Base-by-base conservation (phyloP, 2,113 vertebrate genomes). In the Pungitius pungitius region DNA sequence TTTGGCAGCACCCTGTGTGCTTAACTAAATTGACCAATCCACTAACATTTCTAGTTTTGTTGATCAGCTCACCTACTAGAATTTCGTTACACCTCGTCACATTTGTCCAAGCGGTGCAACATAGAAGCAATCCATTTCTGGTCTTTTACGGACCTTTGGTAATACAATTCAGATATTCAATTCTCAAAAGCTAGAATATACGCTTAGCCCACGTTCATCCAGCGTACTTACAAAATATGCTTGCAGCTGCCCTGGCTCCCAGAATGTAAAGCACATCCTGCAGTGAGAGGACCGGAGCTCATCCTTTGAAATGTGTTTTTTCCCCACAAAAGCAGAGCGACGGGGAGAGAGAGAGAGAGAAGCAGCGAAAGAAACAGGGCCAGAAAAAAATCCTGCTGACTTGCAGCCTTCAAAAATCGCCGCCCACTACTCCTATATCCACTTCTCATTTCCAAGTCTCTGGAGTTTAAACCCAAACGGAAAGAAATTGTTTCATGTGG, bases 301-400 rank as follows among this genome's bases (percentile, higher is more conserved):
- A 49, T 65, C 54, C 60, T 80, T 79, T 79, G 40, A 85, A 85
- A 82, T 52, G 78, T 76, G 82, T 89, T 87, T 65, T 83, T 78
- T 83, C 27, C 55, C 58, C 51, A 56, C 63, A 17, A 72, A 82
- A 63, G 62, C 12, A 64, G 57, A 52, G 18, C 40, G 22, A 54
- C 14, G 26, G 39, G 61, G 51, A 54, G 7, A 47, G 20, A 43
- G 22, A 62, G 17, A 61, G 55, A 54, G 7, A 58, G 20, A 40
- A 15, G 43, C 27, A 59, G 55, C 27, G 35, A 40, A 69, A 51
- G 33, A 68, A 57, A 58, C 40, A 26, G 51, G 69, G 61, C 58
- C 60, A 35, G 47, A 45, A 87, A 45, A 87, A 90, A 87, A 87
- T 85, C 75, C 80, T 88, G 90, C 90, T 91, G 90, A 92, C 86